Base-by-base conservation (phyloP, 1,140 invertebrate genomes). In the Vanessa tameamea region DNA sequence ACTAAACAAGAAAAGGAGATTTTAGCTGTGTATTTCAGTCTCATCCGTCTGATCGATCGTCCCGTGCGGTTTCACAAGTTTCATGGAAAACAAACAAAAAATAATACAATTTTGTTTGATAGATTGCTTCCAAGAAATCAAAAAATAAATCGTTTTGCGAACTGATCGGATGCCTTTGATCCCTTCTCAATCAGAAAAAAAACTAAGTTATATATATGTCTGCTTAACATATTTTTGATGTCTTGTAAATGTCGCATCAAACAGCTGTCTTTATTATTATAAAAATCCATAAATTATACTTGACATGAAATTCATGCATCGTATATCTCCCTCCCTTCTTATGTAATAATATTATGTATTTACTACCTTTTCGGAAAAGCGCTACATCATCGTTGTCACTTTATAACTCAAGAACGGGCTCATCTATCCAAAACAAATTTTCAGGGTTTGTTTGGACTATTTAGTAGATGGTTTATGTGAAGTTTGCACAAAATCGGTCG, bases 101-200 rank as follows among this genome's bases (percentile, higher is more conserved):
- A 72, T 55, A 53, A 66, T 67, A 70, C 16, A 64, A 55, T 50
- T 47, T 47, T 59, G 16, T 63, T 71, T 75, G 72, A 79, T 79
- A 72, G 69, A 79, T 79, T 77, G 47, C 69, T 72, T 72, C 13
- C 59, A 69, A 61, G 65, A 50, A 72, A 67, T 72, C 37, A 47
- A 31, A 61, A 20, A 67, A 7, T 1, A 9, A 37, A 26, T 61
- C 26, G 57, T 67, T 61, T 72, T 68, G 43, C 31, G 15, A 59
- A 68, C 31, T 43, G 43, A 43, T 51, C 65, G 23, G 26, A 69
- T 61, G 47, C 16, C 16, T 68, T 66, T 63, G 55, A 68, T 50
- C 16, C 26, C 15, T 64, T 48, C 31, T 16, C 37, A 55, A 65
- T 47, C 50, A 15, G 31, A 59, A 59, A 57, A 55, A 16, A 26